phyloP scores from a whole-genome alignment of 2,888 invertebrate species.

The Amphiduros pacificus region DNA sequence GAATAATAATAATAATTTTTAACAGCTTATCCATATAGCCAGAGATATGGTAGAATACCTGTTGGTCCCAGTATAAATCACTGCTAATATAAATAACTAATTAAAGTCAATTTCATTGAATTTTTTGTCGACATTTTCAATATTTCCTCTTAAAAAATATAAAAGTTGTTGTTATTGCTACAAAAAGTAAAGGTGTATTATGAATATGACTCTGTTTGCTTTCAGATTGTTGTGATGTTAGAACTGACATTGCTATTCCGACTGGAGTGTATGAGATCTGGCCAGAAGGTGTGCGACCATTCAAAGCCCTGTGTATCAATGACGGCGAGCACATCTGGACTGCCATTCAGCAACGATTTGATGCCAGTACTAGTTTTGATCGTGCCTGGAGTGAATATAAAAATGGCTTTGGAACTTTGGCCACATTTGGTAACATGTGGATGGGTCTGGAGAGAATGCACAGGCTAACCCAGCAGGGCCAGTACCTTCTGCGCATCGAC shows the following conservation, averaged over 20 bases:
- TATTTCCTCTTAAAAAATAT: too few relatives aligned
- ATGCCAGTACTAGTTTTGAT: constrained; percentile 7
- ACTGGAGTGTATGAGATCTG: background rate
- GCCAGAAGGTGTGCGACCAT: background rate
- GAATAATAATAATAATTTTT: too few relatives aligned
- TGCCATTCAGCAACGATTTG: constrained; percentile 3
- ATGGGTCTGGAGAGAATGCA: constrained; percentile 13
- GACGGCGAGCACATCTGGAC: background rate
- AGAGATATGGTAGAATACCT: too few relatives aligned
- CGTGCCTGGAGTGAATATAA: constrained; percentile 16
- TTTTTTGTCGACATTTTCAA: too few relatives aligned
- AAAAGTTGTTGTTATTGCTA: too few relatives aligned
- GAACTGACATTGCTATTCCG: background rate
- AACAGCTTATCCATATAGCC: too few relatives aligned
- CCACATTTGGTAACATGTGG: constrained; percentile 2
- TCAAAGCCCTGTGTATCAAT: background rate
- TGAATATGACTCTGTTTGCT: too few relatives aligned
- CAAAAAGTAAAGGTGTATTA: too few relatives aligned
- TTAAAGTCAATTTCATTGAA: too few relatives aligned
- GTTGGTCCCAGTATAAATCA: too few relatives aligned
- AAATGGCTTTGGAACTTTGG: constrained; percentile 13
- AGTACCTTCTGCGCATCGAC: constrained; percentile 11
- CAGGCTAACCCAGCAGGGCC: constrained; percentile 6
- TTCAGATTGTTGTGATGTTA: constrained; percentile 4
- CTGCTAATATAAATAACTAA: too few relatives aligned